Evolutionary conservation across 2,113 vertebrate species (phyloP).

Genomic region (Colistium nudipinnis): DNA sequence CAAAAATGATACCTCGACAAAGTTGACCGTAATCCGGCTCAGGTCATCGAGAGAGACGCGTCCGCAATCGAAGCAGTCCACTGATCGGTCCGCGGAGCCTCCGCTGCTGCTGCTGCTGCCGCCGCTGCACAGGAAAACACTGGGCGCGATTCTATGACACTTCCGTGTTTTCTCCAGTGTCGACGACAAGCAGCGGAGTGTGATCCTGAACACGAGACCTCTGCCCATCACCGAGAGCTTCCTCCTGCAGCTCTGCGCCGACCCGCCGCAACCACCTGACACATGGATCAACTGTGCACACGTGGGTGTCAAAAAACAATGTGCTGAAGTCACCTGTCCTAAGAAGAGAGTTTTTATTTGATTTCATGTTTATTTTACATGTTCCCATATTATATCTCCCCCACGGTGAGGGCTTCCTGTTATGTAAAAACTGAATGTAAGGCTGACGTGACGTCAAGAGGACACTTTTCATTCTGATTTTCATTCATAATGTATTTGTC

Average conservation of each 20-base stretch:
- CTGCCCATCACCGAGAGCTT: no score
- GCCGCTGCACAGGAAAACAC: slow-evolving; percentile 31
- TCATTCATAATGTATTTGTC: not conserved
- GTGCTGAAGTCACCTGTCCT: no score
- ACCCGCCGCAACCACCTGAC: no score
- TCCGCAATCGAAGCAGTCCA: slow-evolving; percentile 36
- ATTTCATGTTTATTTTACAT: no score
- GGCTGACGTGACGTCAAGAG: not conserved
- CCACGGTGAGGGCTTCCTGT: no score
- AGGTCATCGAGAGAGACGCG: not conserved
- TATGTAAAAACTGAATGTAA: no score
- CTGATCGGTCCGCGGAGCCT: not conserved
- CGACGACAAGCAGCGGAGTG: slow-evolving; percentile 34
- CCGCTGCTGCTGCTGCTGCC: not conserved
- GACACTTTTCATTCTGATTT: not conserved
- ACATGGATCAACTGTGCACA: no score
- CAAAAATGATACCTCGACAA: not conserved
- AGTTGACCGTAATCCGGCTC: not conserved
- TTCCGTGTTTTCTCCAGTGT: slow-evolving; percentile 70
- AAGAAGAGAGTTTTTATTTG: no score
- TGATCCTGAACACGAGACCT: not conserved
- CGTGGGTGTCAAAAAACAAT: no score
- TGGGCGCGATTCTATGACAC: slow-evolving; percentile 33
- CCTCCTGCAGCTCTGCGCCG: no score
- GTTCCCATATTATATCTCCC: no score